Percentiles rank a stretch among this genome's conserved stretches.
Evolutionary conservation across 2,113 vertebrate genomes (phyloP).

Genomic region (Lota lota): DNA sequence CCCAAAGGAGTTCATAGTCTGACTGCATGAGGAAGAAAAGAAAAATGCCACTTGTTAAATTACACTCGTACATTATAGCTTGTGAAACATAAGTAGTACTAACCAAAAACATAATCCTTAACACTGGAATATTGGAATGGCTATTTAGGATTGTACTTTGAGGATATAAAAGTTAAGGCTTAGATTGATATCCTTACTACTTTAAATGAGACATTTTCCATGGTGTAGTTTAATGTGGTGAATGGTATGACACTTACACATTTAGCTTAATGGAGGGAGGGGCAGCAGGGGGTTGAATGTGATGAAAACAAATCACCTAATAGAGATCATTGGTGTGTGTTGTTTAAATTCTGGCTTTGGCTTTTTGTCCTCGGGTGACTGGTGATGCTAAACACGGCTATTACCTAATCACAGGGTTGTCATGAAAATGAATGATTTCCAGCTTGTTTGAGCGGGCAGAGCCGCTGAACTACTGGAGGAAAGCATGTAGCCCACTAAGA

Average conservation of each 20-base stretch:
- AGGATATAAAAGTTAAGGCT: too few relatives aligned
- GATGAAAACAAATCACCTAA: slow-evolving; percentile 58
- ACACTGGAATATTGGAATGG: too few relatives aligned
- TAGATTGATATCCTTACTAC: too few relatives aligned
- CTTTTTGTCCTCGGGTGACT: slow-evolving; percentile 43
- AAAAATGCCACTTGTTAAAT: background rate
- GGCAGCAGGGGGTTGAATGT: background rate
- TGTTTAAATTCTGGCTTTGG: slow-evolving; percentile 42
- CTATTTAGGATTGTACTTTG: too few relatives aligned
- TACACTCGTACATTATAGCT: background rate
- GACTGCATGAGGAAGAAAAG: slow-evolving; percentile 6
- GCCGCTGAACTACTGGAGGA: background rate
- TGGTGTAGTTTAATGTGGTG: too few relatives aligned
- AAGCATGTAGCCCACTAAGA: background rate
- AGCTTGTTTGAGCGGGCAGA: slow-evolving; percentile 4
- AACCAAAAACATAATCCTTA: too few relatives aligned
- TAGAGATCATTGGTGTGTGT: slow-evolving; percentile 53
- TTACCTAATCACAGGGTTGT: slow-evolving; percentile 45
- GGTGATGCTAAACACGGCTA: slow-evolving; percentile 47
- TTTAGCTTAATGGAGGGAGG: too few relatives aligned
- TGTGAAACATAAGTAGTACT: too few relatives aligned
- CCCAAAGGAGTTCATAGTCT: slow-evolving; percentile 14
- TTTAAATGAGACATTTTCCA: too few relatives aligned
- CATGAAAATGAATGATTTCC: slow-evolving; percentile 1
- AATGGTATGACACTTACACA: too few relatives aligned